phyloP scores from a whole-genome alignment of 2,888 invertebrate species.

The Rhamphomyia laevipes region DNA sequence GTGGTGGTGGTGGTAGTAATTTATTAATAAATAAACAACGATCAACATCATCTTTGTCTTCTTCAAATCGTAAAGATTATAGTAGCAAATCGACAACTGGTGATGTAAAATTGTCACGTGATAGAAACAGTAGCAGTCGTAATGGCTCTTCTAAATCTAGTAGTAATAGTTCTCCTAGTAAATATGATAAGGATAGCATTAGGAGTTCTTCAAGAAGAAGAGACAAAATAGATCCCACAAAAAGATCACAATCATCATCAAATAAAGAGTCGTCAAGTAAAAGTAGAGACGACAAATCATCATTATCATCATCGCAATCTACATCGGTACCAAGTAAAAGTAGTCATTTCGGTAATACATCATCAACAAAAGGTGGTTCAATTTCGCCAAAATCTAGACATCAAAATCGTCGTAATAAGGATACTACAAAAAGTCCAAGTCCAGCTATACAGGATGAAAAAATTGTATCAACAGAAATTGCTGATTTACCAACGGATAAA shows the following conservation, averaged over 20 bases:
- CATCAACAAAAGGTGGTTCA: constrained; percentile 2
- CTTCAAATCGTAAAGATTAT: background rate
- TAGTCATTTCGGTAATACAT: background rate
- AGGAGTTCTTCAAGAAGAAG: background rate
- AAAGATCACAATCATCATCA: background rate
- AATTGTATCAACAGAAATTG: background rate
- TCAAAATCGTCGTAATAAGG: constrained; percentile 54
- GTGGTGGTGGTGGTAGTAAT: constrained; percentile 6
- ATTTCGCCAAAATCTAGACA: constrained; percentile 35
- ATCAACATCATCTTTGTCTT: background rate
- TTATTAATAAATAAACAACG: background rate
- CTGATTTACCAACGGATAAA: constrained; percentile 5
- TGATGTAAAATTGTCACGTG: background rate
- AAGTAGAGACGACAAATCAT: background rate
- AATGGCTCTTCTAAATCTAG: background rate
- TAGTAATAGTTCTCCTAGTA: background rate
- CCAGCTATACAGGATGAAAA: constrained; percentile 19
- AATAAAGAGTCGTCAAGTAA: background rate
- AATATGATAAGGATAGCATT: background rate
- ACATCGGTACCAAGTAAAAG: background rate
- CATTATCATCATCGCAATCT: background rate
- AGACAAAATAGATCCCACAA: background rate
- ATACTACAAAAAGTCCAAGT: constrained; percentile 46
- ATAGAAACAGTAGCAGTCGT: too few relatives aligned
- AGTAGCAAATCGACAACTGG: background rate